Conservation (phyloP, 1,140 invertebrate genomes). For the Drosophila simulans region DNA sequence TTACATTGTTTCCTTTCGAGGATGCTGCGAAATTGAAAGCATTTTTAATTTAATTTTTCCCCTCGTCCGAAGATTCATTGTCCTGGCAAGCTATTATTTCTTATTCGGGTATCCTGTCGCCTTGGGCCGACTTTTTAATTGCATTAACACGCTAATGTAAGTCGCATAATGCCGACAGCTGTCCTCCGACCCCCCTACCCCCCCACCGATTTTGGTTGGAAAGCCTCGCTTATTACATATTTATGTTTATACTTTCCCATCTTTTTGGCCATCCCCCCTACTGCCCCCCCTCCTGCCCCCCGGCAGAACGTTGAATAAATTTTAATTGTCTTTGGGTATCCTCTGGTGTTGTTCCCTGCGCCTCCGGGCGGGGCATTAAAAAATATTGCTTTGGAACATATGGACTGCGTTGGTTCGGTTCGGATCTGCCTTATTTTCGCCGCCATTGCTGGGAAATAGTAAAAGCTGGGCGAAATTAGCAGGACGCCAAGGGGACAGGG, state of each 20-base stretch:
- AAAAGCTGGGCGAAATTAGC: constrained; percentile 74
- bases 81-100: constrained; percentile 30
- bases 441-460: constrained; percentile 58
- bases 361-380: constrained; percentile 72
- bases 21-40: constrained; percentile 49
- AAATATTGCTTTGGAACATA: constrained; percentile 68
- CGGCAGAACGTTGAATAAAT: constrained; percentile 73
- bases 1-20: constrained; percentile 2
- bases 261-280: constrained; percentile 30
- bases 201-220: constrained; percentile 17
- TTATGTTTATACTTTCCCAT: constrained; percentile 68
- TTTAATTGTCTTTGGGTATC: constrained; percentile 81
- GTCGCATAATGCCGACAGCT: constrained; percentile 64
- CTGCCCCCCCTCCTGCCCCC: not conserved
- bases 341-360: constrained; percentile 45
- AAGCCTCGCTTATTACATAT: constrained; percentile 71
- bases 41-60: constrained; percentile 73
- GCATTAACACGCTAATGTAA: constrained; percentile 81
- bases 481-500: constrained; percentile 65
- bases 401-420: constrained; percentile 55
- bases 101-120: constrained; percentile 22
- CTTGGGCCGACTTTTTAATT: constrained; percentile 78
- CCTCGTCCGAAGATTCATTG: constrained; percentile 68
- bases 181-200: not conserved
- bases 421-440: not conserved